Evolutionary conservation across 2,888 invertebrate genomes (phyloP).

Genomic region (Scaptomyza tumidula): DNA sequence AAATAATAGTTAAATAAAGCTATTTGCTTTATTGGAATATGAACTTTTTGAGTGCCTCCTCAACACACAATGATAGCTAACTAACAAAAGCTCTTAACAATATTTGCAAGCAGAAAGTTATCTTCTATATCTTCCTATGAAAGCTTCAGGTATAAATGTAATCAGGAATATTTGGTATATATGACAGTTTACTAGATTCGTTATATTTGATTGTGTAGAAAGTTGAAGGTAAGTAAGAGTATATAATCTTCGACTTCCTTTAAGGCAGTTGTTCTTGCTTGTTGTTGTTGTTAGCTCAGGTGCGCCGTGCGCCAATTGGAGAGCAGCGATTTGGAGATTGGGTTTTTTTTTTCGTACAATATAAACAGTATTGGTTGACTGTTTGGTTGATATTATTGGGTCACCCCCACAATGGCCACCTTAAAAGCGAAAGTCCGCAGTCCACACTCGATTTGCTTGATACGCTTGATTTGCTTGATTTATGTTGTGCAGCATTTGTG

Average conservation of each 20-base stretch:
- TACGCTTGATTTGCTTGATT: conserved; percentile 53
- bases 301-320: conserved; percentile 53
- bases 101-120: no score
- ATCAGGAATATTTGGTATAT: no score
- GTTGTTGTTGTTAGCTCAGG: conserved; percentile 58
- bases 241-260: background rate
- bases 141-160: no score
- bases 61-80: no score
- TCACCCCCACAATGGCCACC: conserved; percentile 63
- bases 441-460: conserved; percentile 53
- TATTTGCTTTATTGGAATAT: no score
- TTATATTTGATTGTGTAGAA: no score
- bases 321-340: conserved; percentile 46
- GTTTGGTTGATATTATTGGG: conserved; percentile 56
- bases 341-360: conserved; percentile 27
- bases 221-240: background rate
- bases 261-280: background rate
- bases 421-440: conserved; percentile 74
- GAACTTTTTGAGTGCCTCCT: no score
- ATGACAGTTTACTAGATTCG: no score
- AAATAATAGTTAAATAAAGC: no score
- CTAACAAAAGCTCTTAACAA: no score
- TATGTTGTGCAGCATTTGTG: conserved; percentile 27
- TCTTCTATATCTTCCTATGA: no score
- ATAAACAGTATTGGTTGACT: conserved; percentile 23